Percentiles rank a stretch among this genome's conserved stretches.
These are phyloP conservation scores for Diglossa brunneiventris DNA, from an alignment of 2,113 vertebrate genomes.

Conservation along the genomic window DNA sequence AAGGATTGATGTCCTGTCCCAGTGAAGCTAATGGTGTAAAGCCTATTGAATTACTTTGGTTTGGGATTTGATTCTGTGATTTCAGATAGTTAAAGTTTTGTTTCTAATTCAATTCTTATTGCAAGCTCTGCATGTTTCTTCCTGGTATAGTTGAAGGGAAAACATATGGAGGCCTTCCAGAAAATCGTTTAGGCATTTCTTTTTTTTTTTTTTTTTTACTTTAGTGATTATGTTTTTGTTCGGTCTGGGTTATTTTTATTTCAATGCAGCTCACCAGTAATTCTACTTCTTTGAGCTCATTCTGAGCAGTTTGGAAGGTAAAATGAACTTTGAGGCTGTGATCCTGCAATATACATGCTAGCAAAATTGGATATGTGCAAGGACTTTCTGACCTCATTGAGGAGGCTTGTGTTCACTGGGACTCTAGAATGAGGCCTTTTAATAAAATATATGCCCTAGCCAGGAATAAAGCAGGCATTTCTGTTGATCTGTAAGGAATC, in stretches of 20 bases:
- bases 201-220: background rate
- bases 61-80: background rate
- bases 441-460: constrained; percentile 36
- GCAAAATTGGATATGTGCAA: background rate
- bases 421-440: background rate
- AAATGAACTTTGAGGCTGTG: background rate
- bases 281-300: constrained; percentile 32
- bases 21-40: background rate
- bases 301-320: background rate
- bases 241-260: constrained; percentile 35
- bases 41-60: background rate
- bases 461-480: constrained; percentile 44
- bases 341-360: background rate
- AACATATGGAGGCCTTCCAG: background rate
- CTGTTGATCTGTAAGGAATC: constrained; percentile 68
- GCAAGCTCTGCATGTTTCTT: constrained; percentile 21
- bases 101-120: background rate
- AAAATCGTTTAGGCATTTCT: background rate
- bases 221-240: constrained; percentile 2
- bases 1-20: background rate
- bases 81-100: background rate
- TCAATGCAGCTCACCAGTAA: constrained; percentile 24
- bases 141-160: background rate
- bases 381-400: background rate
- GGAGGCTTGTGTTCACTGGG: background rate